These are phyloP conservation scores for Parotocinclus haroldoi DNA, from an alignment of 2,797 vertebrate genomes.

Conservation along the genomic window DNA sequence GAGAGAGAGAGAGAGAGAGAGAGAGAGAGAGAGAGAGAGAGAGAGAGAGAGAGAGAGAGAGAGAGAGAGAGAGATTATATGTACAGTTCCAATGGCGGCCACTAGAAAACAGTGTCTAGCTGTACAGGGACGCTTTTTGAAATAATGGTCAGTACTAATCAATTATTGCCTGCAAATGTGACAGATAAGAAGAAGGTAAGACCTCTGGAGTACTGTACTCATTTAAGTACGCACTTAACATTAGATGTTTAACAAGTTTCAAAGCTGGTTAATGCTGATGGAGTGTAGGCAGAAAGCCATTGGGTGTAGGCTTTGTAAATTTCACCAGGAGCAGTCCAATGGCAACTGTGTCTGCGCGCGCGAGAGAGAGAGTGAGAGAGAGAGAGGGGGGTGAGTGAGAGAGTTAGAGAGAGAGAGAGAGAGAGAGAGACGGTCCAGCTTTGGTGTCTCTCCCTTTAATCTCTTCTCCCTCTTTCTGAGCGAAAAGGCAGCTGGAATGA, in stretches of 20 bases:
- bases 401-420: slow-evolving; percentile 42
- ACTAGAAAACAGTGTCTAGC: too few relatives aligned
- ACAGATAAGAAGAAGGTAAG: too few relatives aligned
- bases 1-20: too few relatives aligned
- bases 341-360: slow-evolving; percentile 54
- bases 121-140: too few relatives aligned
- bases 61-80: too few relatives aligned
- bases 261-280: slow-evolving; percentile 73
- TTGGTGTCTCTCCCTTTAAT: slow-evolving; percentile 71
- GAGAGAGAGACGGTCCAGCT: slow-evolving; percentile 58
- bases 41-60: background rate
- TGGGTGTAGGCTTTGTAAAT: slow-evolving; percentile 87
- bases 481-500: slow-evolving; percentile 76
- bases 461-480: slow-evolving; percentile 65
- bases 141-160: too few relatives aligned
- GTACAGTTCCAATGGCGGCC: too few relatives aligned
- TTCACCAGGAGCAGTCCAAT: slow-evolving; percentile 85
- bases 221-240: background rate
- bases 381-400: slow-evolving; percentile 24
- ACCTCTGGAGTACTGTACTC: too few relatives aligned
- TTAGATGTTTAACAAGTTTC: slow-evolving; percentile 31
- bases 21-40: background rate
- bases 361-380: slow-evolving; percentile 43
- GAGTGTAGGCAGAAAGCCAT: slow-evolving; percentile 80
- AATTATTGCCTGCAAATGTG: too few relatives aligned